A percentile compares a stretch with the other conserved stretches of the same genome.
Evolutionary conservation across 2,797 vertebrate species (phyloP).

Genomic region (Poeciliopsis presidionis): DNA sequence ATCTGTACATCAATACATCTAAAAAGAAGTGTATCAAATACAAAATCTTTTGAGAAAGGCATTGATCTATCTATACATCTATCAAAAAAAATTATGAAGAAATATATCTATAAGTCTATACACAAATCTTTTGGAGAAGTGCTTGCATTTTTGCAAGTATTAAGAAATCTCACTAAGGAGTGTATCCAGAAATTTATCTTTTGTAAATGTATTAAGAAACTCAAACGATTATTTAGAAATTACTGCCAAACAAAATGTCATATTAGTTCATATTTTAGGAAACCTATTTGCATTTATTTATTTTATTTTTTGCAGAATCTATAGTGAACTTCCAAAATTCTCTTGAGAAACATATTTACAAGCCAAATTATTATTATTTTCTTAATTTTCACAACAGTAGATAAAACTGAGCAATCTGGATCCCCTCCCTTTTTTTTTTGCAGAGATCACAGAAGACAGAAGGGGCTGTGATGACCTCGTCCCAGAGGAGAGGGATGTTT

Average conservation of each 20-base stretch:
- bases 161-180: background rate
- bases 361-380: background rate
- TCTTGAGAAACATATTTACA: background rate
- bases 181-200: background rate
- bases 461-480: slow-evolving; percentile 72
- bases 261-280: background rate
- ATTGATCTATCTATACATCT: background rate
- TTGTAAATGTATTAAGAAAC: background rate
- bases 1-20: background rate
- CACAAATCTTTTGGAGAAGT: background rate
- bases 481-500: slow-evolving; percentile 80
- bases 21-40: background rate
- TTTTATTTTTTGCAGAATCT: background rate
- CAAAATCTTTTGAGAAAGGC: background rate
- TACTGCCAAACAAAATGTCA: background rate
- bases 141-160: background rate
- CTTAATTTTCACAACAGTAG: slow-evolving; percentile 17
- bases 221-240: background rate
- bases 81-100: background rate
- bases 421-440: slow-evolving; percentile 40
- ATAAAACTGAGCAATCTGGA: slow-evolving; percentile 52
- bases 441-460: slow-evolving; percentile 77
- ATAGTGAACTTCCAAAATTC: background rate
- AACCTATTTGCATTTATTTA: background rate
- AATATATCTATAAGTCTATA: slow-evolving; percentile 31